phyloP scores from a whole-genome alignment of 2,888 invertebrate species.

The Drosophila barbarae region DNA sequence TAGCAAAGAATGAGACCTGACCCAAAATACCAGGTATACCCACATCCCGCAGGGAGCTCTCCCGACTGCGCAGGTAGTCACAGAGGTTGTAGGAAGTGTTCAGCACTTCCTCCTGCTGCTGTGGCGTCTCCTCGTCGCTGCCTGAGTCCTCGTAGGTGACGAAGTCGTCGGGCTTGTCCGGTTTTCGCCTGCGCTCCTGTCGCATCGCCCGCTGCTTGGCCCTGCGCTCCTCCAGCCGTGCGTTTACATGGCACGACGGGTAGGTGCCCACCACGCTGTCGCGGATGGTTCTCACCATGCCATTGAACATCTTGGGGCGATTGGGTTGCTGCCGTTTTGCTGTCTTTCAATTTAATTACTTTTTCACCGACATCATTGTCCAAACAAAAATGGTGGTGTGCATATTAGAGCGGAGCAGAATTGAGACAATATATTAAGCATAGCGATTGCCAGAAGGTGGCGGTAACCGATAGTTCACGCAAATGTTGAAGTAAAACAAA shows the following conservation, averaged over 20 bases:
- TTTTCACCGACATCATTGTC: conserved; percentile 31
- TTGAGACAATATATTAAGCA: not conserved
- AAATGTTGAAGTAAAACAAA: not conserved
- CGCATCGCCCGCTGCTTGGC: conserved; percentile 81
- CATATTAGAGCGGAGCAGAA: conserved; percentile 6
- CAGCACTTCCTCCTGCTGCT: conserved; percentile 86
- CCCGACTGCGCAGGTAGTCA: conserved; percentile 90
- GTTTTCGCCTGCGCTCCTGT: conserved; percentile 87
- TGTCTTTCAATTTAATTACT: conserved; percentile 15
- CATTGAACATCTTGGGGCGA: conserved; percentile 71
- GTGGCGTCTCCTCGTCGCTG: conserved; percentile 89
- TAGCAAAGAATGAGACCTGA: conserved; percentile 4
- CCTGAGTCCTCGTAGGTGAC: conserved; percentile 93
- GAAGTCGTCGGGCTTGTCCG: conserved; percentile 94
- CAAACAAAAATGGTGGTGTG: conserved; percentile 49
- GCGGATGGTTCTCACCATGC: conserved; percentile 78
- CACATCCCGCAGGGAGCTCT: conserved; percentile 86
- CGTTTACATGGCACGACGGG: conserved; percentile 88
- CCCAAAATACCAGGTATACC: conserved; percentile 18
- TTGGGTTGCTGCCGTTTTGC: conserved; percentile 5
- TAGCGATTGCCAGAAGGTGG: not conserved
- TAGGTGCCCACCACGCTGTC: conserved; percentile 84
- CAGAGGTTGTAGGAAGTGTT: conserved; percentile 92
- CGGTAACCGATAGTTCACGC: not conserved
- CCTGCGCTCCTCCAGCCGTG: conserved; percentile 87